phyloP scores from a whole-genome alignment of 92 coral and sea anemone genomes.

The Diadumene lineata region DNA sequence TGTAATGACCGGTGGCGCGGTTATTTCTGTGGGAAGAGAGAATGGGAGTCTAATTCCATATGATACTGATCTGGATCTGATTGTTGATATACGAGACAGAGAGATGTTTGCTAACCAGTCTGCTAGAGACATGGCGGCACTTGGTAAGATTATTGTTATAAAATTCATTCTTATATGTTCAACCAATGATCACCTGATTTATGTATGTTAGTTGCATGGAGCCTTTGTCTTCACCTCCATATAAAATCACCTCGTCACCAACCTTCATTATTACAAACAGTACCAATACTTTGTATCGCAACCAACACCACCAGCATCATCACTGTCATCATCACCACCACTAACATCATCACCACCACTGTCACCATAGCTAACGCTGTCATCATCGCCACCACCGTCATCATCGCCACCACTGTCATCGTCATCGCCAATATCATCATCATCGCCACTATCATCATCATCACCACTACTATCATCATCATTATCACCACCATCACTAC shows the following conservation, averaged over 20 bases:
- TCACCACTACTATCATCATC: background rate
- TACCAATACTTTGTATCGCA: too few relatives aligned
- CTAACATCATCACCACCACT: background rate
- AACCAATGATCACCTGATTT: too few relatives aligned
- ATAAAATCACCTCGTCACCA: too few relatives aligned
- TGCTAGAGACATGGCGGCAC: conserved; percentile 13
- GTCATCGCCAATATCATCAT: background rate
- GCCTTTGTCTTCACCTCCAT: too few relatives aligned
- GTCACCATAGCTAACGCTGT: too few relatives aligned
- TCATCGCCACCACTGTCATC: background rate
- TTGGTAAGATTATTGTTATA: background rate
- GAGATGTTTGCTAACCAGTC: conserved; percentile 32
- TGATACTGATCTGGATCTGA: conserved; percentile 43
- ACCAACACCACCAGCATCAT: too few relatives aligned
- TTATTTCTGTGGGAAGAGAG: conserved; percentile 37
- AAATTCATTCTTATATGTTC: too few relatives aligned
- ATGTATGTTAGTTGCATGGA: too few relatives aligned
- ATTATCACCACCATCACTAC: background rate
- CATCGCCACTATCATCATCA: background rate
- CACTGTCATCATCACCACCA: background rate
- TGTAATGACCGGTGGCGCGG: conserved; percentile 39
- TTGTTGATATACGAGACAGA: conserved; percentile 33
- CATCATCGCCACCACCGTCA: background rate
- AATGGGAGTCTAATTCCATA: conserved; percentile 43
- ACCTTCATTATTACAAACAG: too few relatives aligned